Evolutionary conservation across 2,888 invertebrate species (phyloP), one percentile per base, ranked within the genome.

Genomic region (Heliconius cydno): DNA sequence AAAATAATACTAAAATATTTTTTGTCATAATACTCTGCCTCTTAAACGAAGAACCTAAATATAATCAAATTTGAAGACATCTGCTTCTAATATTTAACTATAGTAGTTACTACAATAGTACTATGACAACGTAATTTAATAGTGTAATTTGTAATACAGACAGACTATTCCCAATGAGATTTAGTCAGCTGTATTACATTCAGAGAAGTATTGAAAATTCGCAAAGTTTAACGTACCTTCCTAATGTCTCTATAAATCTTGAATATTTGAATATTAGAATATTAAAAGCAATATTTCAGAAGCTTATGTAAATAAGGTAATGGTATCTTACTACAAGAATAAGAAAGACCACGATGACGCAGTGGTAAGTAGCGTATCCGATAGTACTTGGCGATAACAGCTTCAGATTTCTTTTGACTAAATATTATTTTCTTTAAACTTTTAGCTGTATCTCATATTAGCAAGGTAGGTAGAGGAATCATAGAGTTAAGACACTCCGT

Each of bases 201-300:
- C 41, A 38, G 70, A 70, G 25, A 46, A 70, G 15, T 46, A 41
- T 70, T 30, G 46, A 46, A 70, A 70, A 46, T 25, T 65, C 28
- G 28, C 15, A 10, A 68, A 70, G 25, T 70, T 25, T 70, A 15
- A 68, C 68, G 38, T 6, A 68, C 25, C 25, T n/a, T 46, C 25
- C 41, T 70, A 25, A 70, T 25, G 15, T 28, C 25, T 68, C 19
- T 22, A 68, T 68, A 68, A 68, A 46, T 46, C 25, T 41, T 70
- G 70, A 70, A 70, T 46, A 70, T 70, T 70, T 70, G 46, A 70
- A 46, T 70, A 46, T 25, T 7, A 70, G 46, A 70, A 46, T 70
- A 46, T 25, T 7, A 70, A 70, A 28, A 70, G 1, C 25, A 70
- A 70, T 9, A 46, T 46, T 46, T 25, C 25, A 46, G 25, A 70